Base-by-base conservation (phyloP, 1,140 invertebrate genomes). In the Halictus rubicundus region DNA sequence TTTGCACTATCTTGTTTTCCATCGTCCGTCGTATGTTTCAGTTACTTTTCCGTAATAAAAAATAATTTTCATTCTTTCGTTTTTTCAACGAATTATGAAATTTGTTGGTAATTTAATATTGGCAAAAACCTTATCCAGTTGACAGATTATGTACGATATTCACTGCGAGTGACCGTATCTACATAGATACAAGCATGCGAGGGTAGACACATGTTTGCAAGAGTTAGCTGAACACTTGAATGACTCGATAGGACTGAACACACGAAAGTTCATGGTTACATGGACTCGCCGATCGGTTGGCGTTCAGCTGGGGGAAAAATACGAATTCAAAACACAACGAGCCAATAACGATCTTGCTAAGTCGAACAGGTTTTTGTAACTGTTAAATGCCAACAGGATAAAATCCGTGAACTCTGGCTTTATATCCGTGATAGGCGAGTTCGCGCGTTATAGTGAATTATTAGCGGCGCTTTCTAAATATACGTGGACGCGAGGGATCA, bases 251-350 rank as follows among this genome's bases (percentile, higher is more conserved):
- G 52, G 69, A 71, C 49, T 79, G 32, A 32, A 23, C 9, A n/a
- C 52, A 27, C 70, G 21, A 79, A 79, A 79, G 78, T 79, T 79
- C 78, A 73, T 39, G 63, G 63, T 74, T 79, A 39, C 61, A 60
- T 52, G 14, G 69, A 16, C 19, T 49, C 25, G 7, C 0, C 32
- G 68, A 71, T 71, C 60, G 37, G 23, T 63, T 42, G 21, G 19
- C 25, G 19, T n/a, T 68, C 8, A 6, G 25, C 6, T 10, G 1
- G 16, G 19, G 39, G 32, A 61, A 61, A 14, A 61, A 61, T 23
- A 60, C 39, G 52, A 21, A 12, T 42, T 16, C 60, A 8, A 59
- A 76, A 60, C n/a, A 69, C n/a, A 69, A 60, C 6, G 10, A 46
- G 2, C 5, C 5, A 42, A 21, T 8, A 4, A 25, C n/a, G 16